Base-by-base conservation (phyloP, 2,113 vertebrate genomes). In the Nothocercus nigrocapillus region DNA sequence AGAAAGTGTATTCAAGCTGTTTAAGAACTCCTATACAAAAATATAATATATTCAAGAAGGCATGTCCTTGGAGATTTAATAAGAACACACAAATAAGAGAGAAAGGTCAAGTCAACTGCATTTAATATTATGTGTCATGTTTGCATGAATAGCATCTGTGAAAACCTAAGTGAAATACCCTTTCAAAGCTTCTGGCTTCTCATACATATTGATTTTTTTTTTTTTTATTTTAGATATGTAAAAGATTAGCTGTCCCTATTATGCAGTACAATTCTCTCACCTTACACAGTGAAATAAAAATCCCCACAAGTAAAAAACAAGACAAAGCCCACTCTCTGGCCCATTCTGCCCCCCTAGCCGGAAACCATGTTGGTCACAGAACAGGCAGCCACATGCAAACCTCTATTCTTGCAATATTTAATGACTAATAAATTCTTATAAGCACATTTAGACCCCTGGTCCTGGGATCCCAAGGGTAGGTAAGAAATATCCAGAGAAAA, bases 11-110 rank as follows among this genome's bases (percentile, higher is more conserved):
- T 74, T 81, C 51, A 86, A 36, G 5, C 59, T 1, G 1, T 74
- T 66, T 67, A 61, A 93, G 56, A 81, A 90, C 90, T 3, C 12
- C 38, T 90, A 30, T 51, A 51, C 32, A 84, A 61, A 78, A 92
- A 11, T 82, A 38, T 51, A 91, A 25, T 3, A 15, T n/a, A 40
- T 42, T 82, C 10, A 61, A 79, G 54, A 83, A 83, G 74, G 2
- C 9, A 14, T 61, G 54, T 45, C 27, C 90, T 78, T 86, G 83
- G 78, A 90, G 69, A 84, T 93, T 75, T 89, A 34, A 47, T 90
- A 61, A 84, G 0, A 4, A 63, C 22, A 80, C 84, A 62, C 27
- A 88, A 94, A 61, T 66, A 74, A 85, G 90, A 90, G 32, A 64
- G 69, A 89, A 93, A 82, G 34, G 42, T 92, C 61, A 90, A 42